Conservation (phyloP, 92 coral and sea anemone species). For the Parazoanthus darwini region DNA sequence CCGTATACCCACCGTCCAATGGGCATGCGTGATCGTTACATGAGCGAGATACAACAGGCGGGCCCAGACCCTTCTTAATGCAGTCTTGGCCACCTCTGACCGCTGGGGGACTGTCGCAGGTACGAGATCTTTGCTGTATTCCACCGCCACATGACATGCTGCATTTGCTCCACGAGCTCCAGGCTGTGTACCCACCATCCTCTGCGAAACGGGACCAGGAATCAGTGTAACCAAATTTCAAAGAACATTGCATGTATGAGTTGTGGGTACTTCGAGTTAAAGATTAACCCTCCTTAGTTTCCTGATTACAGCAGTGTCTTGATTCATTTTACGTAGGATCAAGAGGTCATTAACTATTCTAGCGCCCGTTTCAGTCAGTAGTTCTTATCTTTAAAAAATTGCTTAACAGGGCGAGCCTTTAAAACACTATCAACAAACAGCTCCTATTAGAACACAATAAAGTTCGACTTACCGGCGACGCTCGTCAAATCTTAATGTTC, state of each 20-base stretch:
- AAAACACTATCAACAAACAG: no score
- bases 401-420: no score
- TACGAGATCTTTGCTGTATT: constrained; percentile 73
- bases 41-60: constrained; percentile 69
- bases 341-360: no score
- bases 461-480: no score
- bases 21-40: constrained; percentile 79
- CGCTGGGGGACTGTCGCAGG: constrained; percentile 87
- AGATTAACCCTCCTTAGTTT: no score
- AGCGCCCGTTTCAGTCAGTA: no score
- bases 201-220: constrained; percentile 45
- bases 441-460: no score
- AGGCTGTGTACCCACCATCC: constrained; percentile 79
- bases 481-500: no score
- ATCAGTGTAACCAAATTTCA: background rate
- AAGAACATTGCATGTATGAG: background rate
- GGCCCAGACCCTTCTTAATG: constrained; percentile 66
- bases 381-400: no score
- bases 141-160: constrained; percentile 94
- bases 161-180: constrained; percentile 95
- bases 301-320: no score
- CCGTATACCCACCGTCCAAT: constrained; percentile 92
- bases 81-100: constrained; percentile 90
- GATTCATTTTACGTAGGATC: no score
- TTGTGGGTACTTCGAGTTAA: no score